Evolutionary conservation across 2,113 vertebrate species (phyloP), one percentile per base, ranked within the genome.

Genomic region (Dipodomys merriami): DNA sequence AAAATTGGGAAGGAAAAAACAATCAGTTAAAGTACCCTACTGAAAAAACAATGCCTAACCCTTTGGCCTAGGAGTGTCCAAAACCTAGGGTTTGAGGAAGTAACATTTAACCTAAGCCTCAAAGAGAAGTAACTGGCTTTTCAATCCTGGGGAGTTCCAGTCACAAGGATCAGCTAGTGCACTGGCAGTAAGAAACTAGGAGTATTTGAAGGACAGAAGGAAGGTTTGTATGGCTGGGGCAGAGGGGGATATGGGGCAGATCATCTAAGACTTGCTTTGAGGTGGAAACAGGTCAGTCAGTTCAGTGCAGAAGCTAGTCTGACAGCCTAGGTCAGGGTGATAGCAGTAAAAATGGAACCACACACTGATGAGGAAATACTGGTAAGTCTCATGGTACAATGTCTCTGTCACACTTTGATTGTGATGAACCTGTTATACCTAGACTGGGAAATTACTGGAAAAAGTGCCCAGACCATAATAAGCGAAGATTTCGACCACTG

Each of bases 31-130:
- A 74, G 57, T 30, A n/a, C 49, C 60, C 67, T 84, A 30, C 22
- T 73, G n/a, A 88, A 53, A 81, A 73, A 93, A 95, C 29, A 29
- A 82, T 46, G 9, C 68, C 13, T 60, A 19, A 57, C 19, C 83
- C 49, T 89, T 68, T 27, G 44, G 33, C 57, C 6, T 30, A 57
- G 19, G 27, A 15, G 7, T 22, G n/a, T 22, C 9, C 6, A 57
- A 87, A 93, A 67, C 44, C 33, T 72, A 44, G 33, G 5, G 23
- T 93, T 22, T 77, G 39, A 92, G 67, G 69, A 74, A 19, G 27
- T 88, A 83, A 83, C 39, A 83, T n/a, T 91, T 88, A 94, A 94
- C 60, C 69, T 65, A 86, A 88, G 67, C 22, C 71, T 86, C 18
- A 92, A 87, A 39, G 22, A 76, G 71, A 83, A 83, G 30, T 81